Evolutionary conservation across 2,888 invertebrate genomes (phyloP).

Genomic region (Timema podura): DNA sequence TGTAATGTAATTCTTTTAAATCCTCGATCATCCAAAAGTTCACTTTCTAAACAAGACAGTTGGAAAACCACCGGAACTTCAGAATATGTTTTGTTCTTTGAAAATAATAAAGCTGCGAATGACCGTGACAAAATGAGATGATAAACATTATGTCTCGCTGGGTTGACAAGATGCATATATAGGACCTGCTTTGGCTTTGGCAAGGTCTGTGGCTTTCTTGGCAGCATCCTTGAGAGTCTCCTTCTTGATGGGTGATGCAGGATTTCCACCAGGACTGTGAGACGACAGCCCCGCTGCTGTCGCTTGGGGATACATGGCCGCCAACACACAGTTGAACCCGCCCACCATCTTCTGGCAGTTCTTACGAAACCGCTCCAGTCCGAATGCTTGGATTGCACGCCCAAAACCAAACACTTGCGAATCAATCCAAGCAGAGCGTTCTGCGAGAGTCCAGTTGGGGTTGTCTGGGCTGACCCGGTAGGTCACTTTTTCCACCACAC

Average conservation of each 20-base stretch:
- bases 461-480: conserved; percentile 69
- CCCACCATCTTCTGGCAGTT: conserved; percentile 77
- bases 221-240: conserved; percentile 73
- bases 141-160: conserved; percentile 40
- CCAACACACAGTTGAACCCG: conserved; percentile 81
- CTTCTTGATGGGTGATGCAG: conserved; percentile 39
- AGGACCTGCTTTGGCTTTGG: conserved; percentile 57
- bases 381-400: conserved; percentile 83
- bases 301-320: conserved; percentile 62
- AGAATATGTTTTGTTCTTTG: too few relatives aligned
- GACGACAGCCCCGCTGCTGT: conserved; percentile 42
- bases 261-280: conserved; percentile 30
- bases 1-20: too few relatives aligned
- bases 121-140: neutral
- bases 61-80: too few relatives aligned
- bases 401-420: conserved; percentile 86
- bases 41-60: too few relatives aligned
- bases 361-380: conserved; percentile 82
- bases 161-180: conserved; percentile 43
- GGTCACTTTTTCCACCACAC: conserved; percentile 83
- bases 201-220: conserved; percentile 74
- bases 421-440: conserved; percentile 83
- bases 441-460: conserved; percentile 69
- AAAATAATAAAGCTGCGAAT: neutral
- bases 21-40: too few relatives aligned